These are phyloP conservation scores for Petaurus breviceps DNA, from an alignment of 2,113 vertebrate genomes.

Conservation along the genomic window DNA sequence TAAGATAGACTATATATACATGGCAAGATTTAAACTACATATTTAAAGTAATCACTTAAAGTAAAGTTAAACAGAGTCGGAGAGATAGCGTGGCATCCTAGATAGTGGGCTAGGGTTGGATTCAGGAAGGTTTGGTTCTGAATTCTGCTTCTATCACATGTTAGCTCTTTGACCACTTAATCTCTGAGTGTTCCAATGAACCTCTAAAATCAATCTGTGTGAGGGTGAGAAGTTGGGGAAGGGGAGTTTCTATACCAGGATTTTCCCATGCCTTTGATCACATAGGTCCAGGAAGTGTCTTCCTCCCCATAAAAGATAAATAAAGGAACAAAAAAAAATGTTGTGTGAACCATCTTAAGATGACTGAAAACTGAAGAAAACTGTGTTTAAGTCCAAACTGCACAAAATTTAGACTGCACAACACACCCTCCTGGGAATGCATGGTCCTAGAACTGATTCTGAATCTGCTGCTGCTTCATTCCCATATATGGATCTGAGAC, in stretches of 20 bases:
- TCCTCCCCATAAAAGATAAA: not conserved
- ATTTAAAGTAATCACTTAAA: not conserved
- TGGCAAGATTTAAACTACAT: not conserved
- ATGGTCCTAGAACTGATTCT: not conserved
- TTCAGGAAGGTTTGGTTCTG: not conserved
- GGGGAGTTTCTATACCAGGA: not conserved
- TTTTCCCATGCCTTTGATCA: not conserved
- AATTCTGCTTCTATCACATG: not conserved
- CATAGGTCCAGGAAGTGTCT: not conserved
- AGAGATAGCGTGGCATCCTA: accelerated
- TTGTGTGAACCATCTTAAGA: not conserved
- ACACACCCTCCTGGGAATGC: not conserved
- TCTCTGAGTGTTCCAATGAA: not conserved
- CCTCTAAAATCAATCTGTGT: not conserved
- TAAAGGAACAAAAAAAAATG: not conserved
- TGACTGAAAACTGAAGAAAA: not conserved
- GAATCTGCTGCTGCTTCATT: not conserved
- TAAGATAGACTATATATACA: not conserved
- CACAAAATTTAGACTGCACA: not conserved
- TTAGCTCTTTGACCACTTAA: not conserved
- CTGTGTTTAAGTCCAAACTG: not conserved
- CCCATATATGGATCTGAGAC: not conserved
- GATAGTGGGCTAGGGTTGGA: not conserved
- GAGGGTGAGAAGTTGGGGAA: not conserved
- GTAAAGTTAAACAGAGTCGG: not conserved